Evolutionary conservation across 2,888 invertebrate genomes (phyloP).

Genomic region (Desoria tigrina): DNA sequence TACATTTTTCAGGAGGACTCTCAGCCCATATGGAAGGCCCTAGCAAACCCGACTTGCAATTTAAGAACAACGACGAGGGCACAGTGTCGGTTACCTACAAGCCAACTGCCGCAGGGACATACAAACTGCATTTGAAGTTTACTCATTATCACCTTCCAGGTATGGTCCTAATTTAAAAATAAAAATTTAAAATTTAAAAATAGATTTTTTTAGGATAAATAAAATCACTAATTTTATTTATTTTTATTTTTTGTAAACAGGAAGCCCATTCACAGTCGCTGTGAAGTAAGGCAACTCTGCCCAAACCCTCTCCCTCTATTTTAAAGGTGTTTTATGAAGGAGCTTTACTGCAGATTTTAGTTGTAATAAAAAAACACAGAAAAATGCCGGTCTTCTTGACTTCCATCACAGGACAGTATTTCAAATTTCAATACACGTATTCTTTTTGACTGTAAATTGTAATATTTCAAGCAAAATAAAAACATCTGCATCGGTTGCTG

Average conservation of each 20-base stretch:
- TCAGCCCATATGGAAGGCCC: conserved; percentile 39
- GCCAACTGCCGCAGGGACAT: conserved; percentile 32
- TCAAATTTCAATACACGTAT: too few species aligned
- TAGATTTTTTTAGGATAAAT: too few species aligned
- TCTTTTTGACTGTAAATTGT: too few species aligned
- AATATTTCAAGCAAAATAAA: too few species aligned
- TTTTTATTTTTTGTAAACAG: conserved; percentile 11
- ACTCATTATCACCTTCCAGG: conserved; percentile 38
- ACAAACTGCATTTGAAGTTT: conserved; percentile 38
- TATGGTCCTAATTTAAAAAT: too few species aligned
- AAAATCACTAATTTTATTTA: background rate
- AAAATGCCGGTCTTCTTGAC: too few species aligned
- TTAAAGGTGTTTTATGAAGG: too few species aligned
- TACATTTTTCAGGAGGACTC: conserved; percentile 21
- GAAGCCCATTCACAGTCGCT: conserved; percentile 33
- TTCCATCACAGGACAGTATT: too few species aligned
- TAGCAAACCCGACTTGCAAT: conserved; percentile 32
- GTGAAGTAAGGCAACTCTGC: conserved; percentile 18
- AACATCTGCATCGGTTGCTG: too few species aligned
- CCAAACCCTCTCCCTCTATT: background rate
- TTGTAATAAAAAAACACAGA: too few species aligned
- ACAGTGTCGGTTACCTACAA: conserved; percentile 28
- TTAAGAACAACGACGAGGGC: conserved; percentile 37
- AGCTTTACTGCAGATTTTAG: too few species aligned
- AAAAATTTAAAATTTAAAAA: conserved; percentile 4